These are phyloP conservation scores for Drosophila mulleri DNA, from an alignment of 2,888 invertebrate genomes.

Conservation along the genomic window DNA sequence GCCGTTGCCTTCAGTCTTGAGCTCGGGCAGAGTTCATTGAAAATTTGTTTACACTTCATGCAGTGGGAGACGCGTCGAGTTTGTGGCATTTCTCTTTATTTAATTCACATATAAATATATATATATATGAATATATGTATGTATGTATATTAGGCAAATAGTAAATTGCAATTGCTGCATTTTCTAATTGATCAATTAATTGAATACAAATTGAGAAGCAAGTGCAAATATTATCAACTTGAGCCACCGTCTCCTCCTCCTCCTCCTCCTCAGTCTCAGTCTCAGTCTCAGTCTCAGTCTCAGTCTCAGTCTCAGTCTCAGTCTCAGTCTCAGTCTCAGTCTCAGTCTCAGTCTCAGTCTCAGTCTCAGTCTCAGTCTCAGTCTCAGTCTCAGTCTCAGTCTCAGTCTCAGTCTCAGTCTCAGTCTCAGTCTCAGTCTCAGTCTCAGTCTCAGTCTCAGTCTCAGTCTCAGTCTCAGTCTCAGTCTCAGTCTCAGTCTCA, in stretches of 20 bases:
- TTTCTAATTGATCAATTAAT: constrained; percentile 22
- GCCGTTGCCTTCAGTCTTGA: not conserved
- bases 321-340: too few relatives aligned
- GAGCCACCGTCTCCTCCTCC: not conserved
- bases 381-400: too few relatives aligned
- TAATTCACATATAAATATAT: not conserved
- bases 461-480: too few relatives aligned
- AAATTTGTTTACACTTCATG: constrained; percentile 8
- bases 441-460: too few relatives aligned
- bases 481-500: too few relatives aligned
- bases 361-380: too few relatives aligned
- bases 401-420: too few relatives aligned
- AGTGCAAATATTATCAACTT: not conserved
- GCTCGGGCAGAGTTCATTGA: not conserved
- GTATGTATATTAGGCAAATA: constrained; percentile 5
- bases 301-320: too few relatives aligned
- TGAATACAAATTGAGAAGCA: not conserved
- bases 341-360: too few relatives aligned
- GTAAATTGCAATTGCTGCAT: constrained; percentile 2
- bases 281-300: too few relatives aligned
- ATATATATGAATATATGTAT: not conserved
- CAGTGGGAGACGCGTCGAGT: not conserved
- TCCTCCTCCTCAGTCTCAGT: too few relatives aligned
- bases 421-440: too few relatives aligned
- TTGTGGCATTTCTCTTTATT: not conserved